Percentiles rank a stretch among this genome's conserved stretches.
phyloP scores from a whole-genome alignment of 2,888 invertebrate genomes.

The Caenorhabditis sp. region DNA sequence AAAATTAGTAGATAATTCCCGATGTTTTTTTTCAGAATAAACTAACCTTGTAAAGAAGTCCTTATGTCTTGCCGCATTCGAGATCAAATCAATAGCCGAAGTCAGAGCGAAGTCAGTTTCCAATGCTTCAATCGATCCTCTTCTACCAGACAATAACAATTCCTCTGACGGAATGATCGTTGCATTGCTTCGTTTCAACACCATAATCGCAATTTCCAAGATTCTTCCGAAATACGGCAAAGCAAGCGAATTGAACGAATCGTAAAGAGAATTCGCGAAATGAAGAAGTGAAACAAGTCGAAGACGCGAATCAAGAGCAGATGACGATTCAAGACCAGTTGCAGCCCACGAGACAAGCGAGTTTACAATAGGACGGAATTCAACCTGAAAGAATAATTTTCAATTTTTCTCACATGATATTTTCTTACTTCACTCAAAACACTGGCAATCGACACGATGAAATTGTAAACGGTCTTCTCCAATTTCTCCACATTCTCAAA shows the following conservation, averaged over 20 bases:
- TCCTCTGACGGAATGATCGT: constrained; percentile 24
- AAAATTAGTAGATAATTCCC: background rate
- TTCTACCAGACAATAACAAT: constrained; percentile 51
- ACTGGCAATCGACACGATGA: constrained; percentile 40
- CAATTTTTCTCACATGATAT: background rate
- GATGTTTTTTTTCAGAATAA: background rate
- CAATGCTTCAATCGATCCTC: constrained; percentile 48
- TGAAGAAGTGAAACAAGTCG: constrained; percentile 56
- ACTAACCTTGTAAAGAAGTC: constrained; percentile 58
- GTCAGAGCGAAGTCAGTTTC: constrained; percentile 51
- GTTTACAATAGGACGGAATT: constrained; percentile 56
- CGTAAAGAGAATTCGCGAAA: constrained; percentile 62
- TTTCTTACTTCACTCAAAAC: constrained; percentile 39
- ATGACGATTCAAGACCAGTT: constrained; percentile 37
- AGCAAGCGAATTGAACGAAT: constrained; percentile 59
- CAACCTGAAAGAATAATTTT: constrained; percentile 16
- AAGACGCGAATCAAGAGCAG: constrained; percentile 27
- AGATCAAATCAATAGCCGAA: constrained; percentile 50
- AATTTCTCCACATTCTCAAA: constrained; percentile 45
- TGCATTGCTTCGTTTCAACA: constrained; percentile 54
- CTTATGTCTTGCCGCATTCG: constrained; percentile 55
- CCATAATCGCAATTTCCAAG: constrained; percentile 55
- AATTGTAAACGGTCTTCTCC: constrained; percentile 34
- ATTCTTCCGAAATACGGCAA: constrained; percentile 62
- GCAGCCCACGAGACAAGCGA: constrained; percentile 56